A percentile compares a stretch with the other conserved stretches of the same genome.
Conservation (phyloP, 2,888 invertebrate species). For the Ptychoptera albimana region DNA sequence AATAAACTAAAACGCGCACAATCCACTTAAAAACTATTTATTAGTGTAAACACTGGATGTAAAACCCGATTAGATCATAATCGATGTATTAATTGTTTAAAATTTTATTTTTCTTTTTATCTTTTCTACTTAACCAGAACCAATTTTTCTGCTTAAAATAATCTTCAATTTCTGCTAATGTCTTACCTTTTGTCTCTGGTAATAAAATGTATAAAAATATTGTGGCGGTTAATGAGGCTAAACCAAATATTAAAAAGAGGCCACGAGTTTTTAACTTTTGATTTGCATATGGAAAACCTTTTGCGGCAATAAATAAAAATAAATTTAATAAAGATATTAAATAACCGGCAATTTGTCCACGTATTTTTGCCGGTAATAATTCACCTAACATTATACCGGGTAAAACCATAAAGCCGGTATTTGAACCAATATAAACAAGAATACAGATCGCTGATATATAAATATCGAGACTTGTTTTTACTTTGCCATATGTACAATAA, state of each 20-base stretch:
- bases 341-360: constrained; percentile 57
- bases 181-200: constrained; percentile 59
- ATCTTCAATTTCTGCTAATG: constrained; percentile 58
- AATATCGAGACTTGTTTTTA: constrained; percentile 19
- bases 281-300: constrained; percentile 49
- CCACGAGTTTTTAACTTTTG: constrained; percentile 44
- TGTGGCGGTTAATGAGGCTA: constrained; percentile 43
- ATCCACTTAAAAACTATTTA: too few species aligned
- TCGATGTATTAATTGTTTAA: not conserved
- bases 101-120: not conserved
- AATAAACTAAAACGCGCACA: too few species aligned
- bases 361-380: constrained; percentile 52
- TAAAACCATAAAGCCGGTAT: constrained; percentile 58
- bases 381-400: constrained; percentile 64
- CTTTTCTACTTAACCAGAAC: constrained; percentile 37
- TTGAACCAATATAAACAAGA: constrained; percentile 54
- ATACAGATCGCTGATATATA: constrained; percentile 35
- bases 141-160: constrained; percentile 53
- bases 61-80: not conserved
- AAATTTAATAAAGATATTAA: constrained; percentile 58
- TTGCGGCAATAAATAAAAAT: constrained; percentile 49
- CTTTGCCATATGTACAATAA: constrained; percentile 22
- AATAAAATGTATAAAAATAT: constrained; percentile 48
- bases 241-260: constrained; percentile 53
- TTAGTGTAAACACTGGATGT: too few species aligned